Percentiles rank a stretch among this genome's conserved stretches.
These are phyloP conservation scores for Pagrus major DNA, from an alignment of 2,113 vertebrate genomes.

Conservation along the genomic window DNA sequence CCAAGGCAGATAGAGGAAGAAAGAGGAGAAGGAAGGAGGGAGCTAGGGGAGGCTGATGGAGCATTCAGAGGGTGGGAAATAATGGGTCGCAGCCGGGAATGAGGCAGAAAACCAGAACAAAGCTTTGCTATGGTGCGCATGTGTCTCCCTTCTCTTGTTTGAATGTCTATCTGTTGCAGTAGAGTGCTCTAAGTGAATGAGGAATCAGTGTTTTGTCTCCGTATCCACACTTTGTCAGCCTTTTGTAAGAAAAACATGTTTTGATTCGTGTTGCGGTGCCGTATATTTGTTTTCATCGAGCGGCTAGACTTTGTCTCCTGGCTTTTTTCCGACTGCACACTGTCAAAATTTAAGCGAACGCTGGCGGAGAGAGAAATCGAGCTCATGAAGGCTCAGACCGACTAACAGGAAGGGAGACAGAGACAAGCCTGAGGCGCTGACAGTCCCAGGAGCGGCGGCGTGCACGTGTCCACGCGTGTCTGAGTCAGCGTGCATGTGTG, in stretches of 20 bases:
- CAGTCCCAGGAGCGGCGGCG: constrained; percentile 37
- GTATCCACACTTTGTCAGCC: constrained; percentile 23
- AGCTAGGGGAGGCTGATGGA: constrained; percentile 35
- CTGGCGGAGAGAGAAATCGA: constrained; percentile 32
- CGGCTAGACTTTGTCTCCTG: neutral
- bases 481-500: constrained; percentile 1
- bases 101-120: constrained; percentile 26
- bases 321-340: constrained; percentile 27
- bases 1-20: constrained; percentile 39
- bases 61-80: constrained; percentile 32
- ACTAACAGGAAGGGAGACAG: constrained; percentile 51
- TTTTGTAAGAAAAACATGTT: constrained; percentile 17
- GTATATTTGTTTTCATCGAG: constrained; percentile 24
- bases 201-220: constrained; percentile 30
- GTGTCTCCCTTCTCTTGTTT: constrained; percentile 20
- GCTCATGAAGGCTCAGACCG: constrained; percentile 45
- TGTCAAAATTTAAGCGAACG: constrained; percentile 38
- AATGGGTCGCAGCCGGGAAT: constrained; percentile 23
- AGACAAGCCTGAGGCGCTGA: constrained; percentile 60
- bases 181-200: constrained; percentile 28
- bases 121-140: constrained; percentile 10
- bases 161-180: constrained; percentile 15
- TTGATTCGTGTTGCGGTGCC: constrained; percentile 15
- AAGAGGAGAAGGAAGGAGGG: neutral
- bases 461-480: neutral